These are phyloP conservation scores for Sitta carolinensis DNA, from an alignment of 2,797 vertebrate species.

Conservation along the genomic window DNA sequence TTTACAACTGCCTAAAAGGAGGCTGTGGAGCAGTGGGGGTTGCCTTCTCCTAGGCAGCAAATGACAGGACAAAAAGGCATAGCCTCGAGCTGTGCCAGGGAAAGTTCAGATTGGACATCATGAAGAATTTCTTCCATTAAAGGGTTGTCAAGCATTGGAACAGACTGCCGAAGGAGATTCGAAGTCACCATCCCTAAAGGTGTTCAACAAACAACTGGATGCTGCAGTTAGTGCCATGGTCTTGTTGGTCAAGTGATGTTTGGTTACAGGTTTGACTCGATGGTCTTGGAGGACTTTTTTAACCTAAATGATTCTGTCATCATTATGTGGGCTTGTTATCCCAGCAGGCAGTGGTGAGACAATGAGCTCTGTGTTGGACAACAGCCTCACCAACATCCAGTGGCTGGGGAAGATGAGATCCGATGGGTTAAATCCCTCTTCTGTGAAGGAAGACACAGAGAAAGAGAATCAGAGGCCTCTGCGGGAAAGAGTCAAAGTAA, in stretches of 20 bases:
- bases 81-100: background rate
- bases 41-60: background rate
- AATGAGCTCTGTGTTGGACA: slow-evolving; percentile 76
- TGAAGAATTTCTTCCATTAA: background rate
- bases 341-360: slow-evolving; percentile 56
- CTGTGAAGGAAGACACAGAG: slow-evolving; percentile 62
- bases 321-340: slow-evolving; percentile 18
- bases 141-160: background rate
- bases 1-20: background rate
- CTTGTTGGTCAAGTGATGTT: background rate
- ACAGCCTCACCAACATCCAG: slow-evolving; percentile 91
- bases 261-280: background rate
- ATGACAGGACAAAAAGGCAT: background rate
- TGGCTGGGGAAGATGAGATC: slow-evolving; percentile 89
- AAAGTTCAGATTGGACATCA: background rate
- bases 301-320: background rate
- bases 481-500: slow-evolving; percentile 66
- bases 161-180: background rate
- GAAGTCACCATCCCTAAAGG: background rate
- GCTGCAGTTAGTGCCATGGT: background rate
- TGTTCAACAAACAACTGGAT: background rate
- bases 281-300: background rate
- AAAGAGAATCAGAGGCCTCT: slow-evolving; percentile 81
- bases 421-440: slow-evolving; percentile 69
- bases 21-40: background rate